Percentiles rank a stretch among this genome's conserved stretches.
Conservation (phyloP, 1,140 invertebrate species). For the Drosophila varians region DNA sequence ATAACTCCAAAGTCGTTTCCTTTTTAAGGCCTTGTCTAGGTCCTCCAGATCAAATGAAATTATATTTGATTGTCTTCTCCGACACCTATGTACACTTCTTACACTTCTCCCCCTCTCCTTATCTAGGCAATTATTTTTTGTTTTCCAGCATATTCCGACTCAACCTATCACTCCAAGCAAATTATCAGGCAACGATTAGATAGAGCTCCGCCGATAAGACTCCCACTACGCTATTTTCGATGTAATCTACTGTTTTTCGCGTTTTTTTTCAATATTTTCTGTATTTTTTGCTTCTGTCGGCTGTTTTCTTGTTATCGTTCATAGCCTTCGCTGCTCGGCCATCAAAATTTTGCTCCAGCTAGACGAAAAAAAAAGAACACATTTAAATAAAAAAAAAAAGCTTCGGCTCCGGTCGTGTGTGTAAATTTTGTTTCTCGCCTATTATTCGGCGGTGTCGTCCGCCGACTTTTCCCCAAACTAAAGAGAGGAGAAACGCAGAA, state of each 20-base stretch:
- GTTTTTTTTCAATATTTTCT: not conserved
- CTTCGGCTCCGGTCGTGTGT: conserved; percentile 32
- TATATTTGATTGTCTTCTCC: too few species aligned
- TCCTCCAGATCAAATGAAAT: too few species aligned
- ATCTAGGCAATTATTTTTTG: not conserved
- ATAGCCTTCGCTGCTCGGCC: conserved; percentile 29
- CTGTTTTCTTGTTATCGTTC: conserved; percentile 58
- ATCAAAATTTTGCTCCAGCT: conserved; percentile 24
- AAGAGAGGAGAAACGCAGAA: conserved; percentile 28
- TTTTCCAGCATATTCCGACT: not conserved
- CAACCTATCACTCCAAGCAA: conserved; percentile 52
- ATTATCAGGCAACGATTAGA: conserved; percentile 67
- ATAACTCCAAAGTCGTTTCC: too few species aligned
- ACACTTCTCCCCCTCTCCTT: not conserved
- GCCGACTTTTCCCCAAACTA: conserved; percentile 11
- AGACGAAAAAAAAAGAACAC: conserved; percentile 12
- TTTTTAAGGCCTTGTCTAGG: too few species aligned
- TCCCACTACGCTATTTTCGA: conserved; percentile 11
- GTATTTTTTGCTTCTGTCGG: not conserved
- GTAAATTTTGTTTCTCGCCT: conserved; percentile 36
- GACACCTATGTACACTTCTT: too few species aligned
- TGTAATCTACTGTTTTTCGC: conserved; percentile 36
- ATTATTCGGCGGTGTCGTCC: conserved; percentile 24
- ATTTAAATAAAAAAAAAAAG: conserved; percentile 18
- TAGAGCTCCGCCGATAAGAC: conserved; percentile 51